A percentile compares a stretch with the other conserved stretches of the same genome.
These are phyloP conservation scores for Heterocephalus glaber DNA, from an alignment of 2,113 vertebrate genomes.

Conservation along the genomic window DNA sequence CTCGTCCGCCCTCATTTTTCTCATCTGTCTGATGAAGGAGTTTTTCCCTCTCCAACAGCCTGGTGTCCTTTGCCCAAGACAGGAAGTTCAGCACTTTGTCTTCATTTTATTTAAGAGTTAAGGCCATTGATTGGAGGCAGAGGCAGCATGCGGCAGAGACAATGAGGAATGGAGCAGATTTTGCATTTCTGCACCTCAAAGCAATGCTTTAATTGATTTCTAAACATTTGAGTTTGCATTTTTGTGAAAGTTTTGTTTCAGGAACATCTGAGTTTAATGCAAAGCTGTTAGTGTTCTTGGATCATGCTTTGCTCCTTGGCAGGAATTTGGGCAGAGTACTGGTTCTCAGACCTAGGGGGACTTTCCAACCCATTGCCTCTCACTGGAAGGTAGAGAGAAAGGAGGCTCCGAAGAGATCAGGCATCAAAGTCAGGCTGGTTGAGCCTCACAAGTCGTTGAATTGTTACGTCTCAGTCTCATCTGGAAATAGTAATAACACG, in stretches of 20 bases:
- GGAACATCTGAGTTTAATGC: not conserved
- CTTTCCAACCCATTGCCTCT: not conserved
- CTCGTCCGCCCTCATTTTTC: not conserved
- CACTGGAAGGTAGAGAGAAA: not conserved
- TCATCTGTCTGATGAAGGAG: not conserved
- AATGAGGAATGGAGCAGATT: not conserved
- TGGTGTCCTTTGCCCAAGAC: not conserved
- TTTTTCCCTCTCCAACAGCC: conserved; percentile 16
- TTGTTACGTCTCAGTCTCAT: not conserved
- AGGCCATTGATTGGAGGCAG: not conserved
- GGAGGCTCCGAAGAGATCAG: not conserved
- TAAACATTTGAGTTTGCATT: not conserved
- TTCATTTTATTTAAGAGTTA: not conserved
- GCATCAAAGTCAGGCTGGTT: not conserved
- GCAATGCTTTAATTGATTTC: not conserved
- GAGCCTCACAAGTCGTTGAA: not conserved
- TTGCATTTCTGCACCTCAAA: not conserved
- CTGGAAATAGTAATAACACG: not conserved
- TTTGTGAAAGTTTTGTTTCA: not conserved
- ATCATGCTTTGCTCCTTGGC: not conserved
- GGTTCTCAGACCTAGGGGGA: not conserved
- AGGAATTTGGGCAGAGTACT: not conserved
- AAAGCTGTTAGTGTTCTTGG: not conserved
- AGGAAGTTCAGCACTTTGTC: not conserved
- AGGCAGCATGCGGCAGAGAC: not conserved